These are phyloP conservation scores for Drosophila subquinaria DNA, from an alignment of 2,888 invertebrate genomes.

Conservation along the genomic window DNA sequence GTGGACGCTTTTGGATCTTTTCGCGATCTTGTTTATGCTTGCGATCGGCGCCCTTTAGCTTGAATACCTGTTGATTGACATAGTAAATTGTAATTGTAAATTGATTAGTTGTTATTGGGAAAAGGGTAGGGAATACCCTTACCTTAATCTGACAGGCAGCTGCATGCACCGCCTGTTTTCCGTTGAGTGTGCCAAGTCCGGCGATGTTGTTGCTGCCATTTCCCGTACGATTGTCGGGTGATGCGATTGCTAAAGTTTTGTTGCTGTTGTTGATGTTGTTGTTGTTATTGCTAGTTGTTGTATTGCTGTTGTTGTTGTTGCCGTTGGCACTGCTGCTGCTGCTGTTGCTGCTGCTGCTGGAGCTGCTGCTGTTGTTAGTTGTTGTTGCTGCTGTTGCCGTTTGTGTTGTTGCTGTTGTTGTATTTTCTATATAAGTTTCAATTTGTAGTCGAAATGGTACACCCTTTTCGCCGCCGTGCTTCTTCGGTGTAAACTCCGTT, in stretches of 20 bases:
- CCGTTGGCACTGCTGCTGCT: constrained; percentile 17
- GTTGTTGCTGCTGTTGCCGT: constrained; percentile 26
- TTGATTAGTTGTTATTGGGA: too few relatives aligned
- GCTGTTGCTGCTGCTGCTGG: constrained; percentile 35
- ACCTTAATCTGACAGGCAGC: constrained; percentile 99
- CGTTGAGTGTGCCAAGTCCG: constrained; percentile 70
- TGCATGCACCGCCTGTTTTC: constrained; percentile 91
- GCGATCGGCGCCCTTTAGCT: constrained; percentile 97
- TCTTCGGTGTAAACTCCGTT: constrained; percentile 98
- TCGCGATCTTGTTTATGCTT: constrained; percentile 99
- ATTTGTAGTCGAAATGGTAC: constrained; percentile 98
- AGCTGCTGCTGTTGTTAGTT: constrained; percentile 32
- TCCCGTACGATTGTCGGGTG: constrained; percentile 62
- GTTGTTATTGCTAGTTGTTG: constrained; percentile 39
- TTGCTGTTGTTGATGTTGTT: constrained; percentile 40
- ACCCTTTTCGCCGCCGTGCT: constrained; percentile 99
- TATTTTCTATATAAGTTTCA: constrained; percentile 89
- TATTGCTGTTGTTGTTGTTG: constrained; percentile 28
- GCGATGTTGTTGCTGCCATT: constrained; percentile 43
- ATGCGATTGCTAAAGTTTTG: constrained; percentile 24
- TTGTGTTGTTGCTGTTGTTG: constrained; percentile 27
- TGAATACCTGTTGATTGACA: constrained; percentile 88
- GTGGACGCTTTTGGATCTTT: constrained; percentile 94
- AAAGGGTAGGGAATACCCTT: neutral
- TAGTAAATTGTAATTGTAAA: neutral